These are phyloP conservation scores for Arenaria interpres DNA, from an alignment of 2,113 vertebrate species.

Conservation along the genomic window DNA sequence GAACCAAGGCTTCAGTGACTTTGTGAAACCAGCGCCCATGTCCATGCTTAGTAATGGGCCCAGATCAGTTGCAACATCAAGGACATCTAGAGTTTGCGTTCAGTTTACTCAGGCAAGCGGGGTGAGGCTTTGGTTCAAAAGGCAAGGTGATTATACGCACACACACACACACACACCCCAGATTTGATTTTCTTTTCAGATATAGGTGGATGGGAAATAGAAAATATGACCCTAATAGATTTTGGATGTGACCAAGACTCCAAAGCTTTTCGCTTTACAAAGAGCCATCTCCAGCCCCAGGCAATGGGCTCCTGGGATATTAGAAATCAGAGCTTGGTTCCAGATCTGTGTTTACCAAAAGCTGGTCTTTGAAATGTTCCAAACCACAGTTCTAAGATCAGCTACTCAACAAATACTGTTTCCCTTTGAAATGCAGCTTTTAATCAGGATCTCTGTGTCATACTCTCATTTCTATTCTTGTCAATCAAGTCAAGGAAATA, in stretches of 20 bases:
- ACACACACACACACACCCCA: not conserved
- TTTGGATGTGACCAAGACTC: not conserved
- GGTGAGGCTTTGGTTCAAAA: not conserved
- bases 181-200: not conserved
- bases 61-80: not conserved
- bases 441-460: not conserved
- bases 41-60: not conserved
- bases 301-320: not conserved
- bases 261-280: not conserved
- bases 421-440: not conserved
- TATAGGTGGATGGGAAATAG: not conserved
- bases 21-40: not conserved
- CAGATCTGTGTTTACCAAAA: not conserved
- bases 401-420: not conserved
- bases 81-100: not conserved
- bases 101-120: not conserved
- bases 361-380: not conserved
- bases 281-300: not conserved
- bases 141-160: not conserved
- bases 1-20: not conserved
- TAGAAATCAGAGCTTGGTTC: not conserved
- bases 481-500: not conserved
- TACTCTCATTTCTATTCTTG: not conserved
- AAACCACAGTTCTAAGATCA: not conserved
- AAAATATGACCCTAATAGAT: not conserved